phyloP scores from a whole-genome alignment of 1,140 invertebrate genomes.

The Trissolcus basalis region DNA sequence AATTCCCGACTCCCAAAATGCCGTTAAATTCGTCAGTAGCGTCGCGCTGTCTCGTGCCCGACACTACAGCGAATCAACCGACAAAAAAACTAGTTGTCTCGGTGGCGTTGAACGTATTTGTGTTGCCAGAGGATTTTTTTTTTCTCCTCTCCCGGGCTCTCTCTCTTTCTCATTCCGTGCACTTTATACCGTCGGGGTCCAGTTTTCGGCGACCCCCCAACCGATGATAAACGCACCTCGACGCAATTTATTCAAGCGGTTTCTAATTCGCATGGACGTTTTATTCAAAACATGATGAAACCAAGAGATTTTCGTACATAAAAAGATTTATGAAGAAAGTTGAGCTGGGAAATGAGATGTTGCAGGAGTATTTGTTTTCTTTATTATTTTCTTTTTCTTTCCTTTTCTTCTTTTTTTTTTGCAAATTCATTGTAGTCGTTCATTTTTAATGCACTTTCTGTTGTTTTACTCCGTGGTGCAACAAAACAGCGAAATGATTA shows the following conservation, averaged over 20 bases:
- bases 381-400: too few species aligned
- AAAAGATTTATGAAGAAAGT: background rate
- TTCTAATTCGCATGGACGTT: slow-evolving; percentile 2
- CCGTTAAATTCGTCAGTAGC: slow-evolving; percentile 42
- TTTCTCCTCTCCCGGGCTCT: too few species aligned
- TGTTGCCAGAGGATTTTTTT: too few species aligned
- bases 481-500: too few species aligned
- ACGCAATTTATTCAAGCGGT: background rate
- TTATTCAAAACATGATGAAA: slow-evolving; percentile 6
- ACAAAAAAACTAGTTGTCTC: slow-evolving; percentile 57
- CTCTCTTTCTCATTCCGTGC: too few species aligned
- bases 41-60: slow-evolving; percentile 64
- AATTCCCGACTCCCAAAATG: slow-evolving; percentile 20
- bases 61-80: slow-evolving; percentile 58
- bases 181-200: background rate
- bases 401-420: too few species aligned
- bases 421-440: too few species aligned
- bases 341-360: background rate
- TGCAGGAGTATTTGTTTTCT: too few species aligned
- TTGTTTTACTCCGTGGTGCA: too few species aligned
- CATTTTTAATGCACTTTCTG: too few species aligned
- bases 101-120: background rate
- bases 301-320: background rate
- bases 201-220: background rate
- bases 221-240: background rate